Conservation (phyloP, 2,888 invertebrate genomes). For the Heliconius erato region DNA sequence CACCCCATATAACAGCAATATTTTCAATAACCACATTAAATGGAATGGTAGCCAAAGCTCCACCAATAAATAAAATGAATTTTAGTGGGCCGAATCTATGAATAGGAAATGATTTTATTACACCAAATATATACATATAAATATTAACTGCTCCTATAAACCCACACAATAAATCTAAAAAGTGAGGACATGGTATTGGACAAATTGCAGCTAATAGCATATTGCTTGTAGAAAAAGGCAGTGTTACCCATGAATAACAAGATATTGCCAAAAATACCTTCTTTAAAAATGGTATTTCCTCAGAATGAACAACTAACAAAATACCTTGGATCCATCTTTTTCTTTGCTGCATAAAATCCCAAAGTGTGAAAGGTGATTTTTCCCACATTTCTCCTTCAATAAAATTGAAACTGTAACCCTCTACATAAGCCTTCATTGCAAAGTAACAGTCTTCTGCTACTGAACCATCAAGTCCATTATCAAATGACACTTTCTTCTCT, state of each 20-base stretch:
- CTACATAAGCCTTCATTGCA: constrained; percentile 96
- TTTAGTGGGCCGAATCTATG: constrained; percentile 93
- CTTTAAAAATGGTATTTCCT: constrained; percentile 91
- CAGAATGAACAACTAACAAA: constrained; percentile 94
- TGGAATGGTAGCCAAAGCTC: constrained; percentile 96
- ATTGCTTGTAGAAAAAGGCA: constrained; percentile 97
- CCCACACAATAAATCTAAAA: constrained; percentile 94
- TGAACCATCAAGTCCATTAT: constrained; percentile 98
- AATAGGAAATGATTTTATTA: constrained; percentile 97
- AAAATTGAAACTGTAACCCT: constrained; percentile 97
- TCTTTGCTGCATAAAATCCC: constrained; percentile 98
- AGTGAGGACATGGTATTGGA: constrained; percentile 94
- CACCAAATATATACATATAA: constrained; percentile 99
- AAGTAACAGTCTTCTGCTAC: constrained; percentile 99
- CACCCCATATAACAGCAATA: constrained; percentile 97
- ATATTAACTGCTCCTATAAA: constrained; percentile 97
- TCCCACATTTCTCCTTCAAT: constrained; percentile 99
- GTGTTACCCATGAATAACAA: constrained; percentile 98
- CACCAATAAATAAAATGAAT: constrained; percentile 92
- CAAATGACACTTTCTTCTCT: constrained; percentile 96
- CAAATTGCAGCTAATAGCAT: constrained; percentile 93
- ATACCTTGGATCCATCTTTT: constrained; percentile 98
- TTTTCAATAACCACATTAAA: constrained; percentile 98
- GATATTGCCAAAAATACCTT: constrained; percentile 94
- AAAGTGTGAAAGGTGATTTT: constrained; percentile 97